Base-by-base conservation (phyloP, 2,113 vertebrate species). In the Phylloscopus whistleri region DNA sequence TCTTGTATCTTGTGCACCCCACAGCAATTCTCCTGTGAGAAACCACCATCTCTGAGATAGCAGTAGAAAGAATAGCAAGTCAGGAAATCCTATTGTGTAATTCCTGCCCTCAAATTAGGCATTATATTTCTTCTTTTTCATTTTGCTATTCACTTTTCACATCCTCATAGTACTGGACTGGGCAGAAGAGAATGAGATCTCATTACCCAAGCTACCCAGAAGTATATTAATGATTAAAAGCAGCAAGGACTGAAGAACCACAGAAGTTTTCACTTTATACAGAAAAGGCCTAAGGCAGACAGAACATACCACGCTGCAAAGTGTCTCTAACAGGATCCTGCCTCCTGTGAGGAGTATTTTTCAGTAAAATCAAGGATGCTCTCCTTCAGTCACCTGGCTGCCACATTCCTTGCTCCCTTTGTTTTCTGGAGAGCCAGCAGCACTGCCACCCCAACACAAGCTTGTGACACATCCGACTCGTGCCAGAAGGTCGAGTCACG, bases 221-320 rank as follows among this genome's bases (percentile, higher is more conserved):
- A 14, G 7, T 0, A 0, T 84, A 18, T 67, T 77, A 83, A 62
- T 6, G 5, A 22, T 27, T 92, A 41, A 67, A 92, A 55, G 19
- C 21, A 78, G 48, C 9, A 70, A 62, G 11, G 13, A 77, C 51
- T 1, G 2, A 72, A 26, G 28, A 87, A 90, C 72, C 4, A 16
- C 23, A 55, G 14, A n/a, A 44, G 16, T 83, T 44, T 92, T 84
- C 39, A 39, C 28, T 67, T 37, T 15, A 13, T 6, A 67, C 10
- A 52, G 31, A 90, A 87, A 35, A 88, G 28, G 41, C 6, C 9
- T 63, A 69, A 84, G 2, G 13, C 55, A 84, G 72, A 67, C 23
- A 74, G 43, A 84, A 31, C 16, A 58, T 10, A 62, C 20, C 43
- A 53, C 2, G 1, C 0, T 27, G 15, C 0, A 0, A 11, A 33